phyloP scores from a whole-genome alignment of 2,113 vertebrate species.

The Empidonax traillii region DNA sequence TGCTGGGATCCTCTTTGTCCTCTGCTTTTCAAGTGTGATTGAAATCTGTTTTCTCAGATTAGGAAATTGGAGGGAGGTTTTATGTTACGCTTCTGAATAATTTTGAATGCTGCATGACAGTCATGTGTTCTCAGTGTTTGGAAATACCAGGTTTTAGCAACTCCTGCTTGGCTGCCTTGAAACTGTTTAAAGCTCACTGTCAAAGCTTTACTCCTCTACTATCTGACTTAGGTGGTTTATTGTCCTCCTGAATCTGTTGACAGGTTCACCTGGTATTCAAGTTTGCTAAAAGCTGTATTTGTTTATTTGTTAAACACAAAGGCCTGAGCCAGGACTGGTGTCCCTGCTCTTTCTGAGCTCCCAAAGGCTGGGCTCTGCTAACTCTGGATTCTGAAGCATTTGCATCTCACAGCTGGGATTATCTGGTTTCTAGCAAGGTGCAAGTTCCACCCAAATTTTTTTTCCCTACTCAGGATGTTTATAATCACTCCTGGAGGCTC shows the following conservation, averaged over 20 bases:
- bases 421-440: constrained; percentile 36
- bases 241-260: neutral
- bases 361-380: neutral
- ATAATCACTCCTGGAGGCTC: constrained; percentile 9
- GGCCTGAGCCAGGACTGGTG: neutral
- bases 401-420: neutral
- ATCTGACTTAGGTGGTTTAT: neutral
- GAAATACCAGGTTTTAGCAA: neutral
- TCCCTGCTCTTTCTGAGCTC: neutral
- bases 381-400: neutral
- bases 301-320: neutral
- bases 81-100: neutral
- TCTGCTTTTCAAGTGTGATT: constrained; percentile 11
- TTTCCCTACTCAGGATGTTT: constrained; percentile 45
- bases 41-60: constrained; percentile 37
- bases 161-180: neutral
- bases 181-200: neutral
- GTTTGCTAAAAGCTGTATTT: neutral
- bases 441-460: constrained; percentile 22
- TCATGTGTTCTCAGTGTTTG: neutral
- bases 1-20: constrained; percentile 11
- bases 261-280: neutral
- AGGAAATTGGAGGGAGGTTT: neutral
- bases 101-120: neutral
- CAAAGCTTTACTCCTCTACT: neutral